Evolutionary conservation across 2,888 invertebrate species (phyloP), one percentile per base, ranked within the genome.

Genomic region (Orgyia antiqua): DNA sequence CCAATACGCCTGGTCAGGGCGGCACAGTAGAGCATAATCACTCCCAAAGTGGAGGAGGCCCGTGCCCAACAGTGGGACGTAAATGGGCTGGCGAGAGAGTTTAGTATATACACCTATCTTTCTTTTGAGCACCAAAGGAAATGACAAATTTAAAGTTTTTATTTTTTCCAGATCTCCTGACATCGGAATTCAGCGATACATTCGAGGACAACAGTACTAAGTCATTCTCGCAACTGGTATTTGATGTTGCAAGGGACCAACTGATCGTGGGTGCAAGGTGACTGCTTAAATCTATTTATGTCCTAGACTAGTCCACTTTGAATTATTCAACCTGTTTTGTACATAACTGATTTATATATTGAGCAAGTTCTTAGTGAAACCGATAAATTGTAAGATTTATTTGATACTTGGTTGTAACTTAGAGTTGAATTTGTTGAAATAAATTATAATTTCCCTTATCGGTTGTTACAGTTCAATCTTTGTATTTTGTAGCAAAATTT

Each of bases 211-310:
- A 90, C 41, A 91, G 91, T 51, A 91, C 94, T 49, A 90, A 90
- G 42, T 90, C 92, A 49, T 96, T 92, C 79, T 93, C 94, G 29
- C 93, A 94, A 87, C 87, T 96, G 66, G 87, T 95, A 34, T 94
- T 96, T 73, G 96, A 97, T 83, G 92, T 94, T 36, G 91, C 93
- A 49, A 90, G 95, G 66, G 93, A 94, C 75, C 96, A 96, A 79
- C 89, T 97, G 57, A 89, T 97, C 60, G 94, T 96, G 53, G 96
- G 96, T 49, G 95, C 96, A 54, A 92, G 94, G 36, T 96, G 86
- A 89, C 90, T 82, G 44, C 51, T 58, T 60, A 58, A 52, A 38
- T 52, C 51, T 52, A 52, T 52, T 52, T 48, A 43, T 38, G 51
- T 45, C 39, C 45, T 40, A 40, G 39, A 38, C 39, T 30, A 29